phyloP scores from a whole-genome alignment of 2,888 invertebrate species.

The Oscheius sp. region DNA sequence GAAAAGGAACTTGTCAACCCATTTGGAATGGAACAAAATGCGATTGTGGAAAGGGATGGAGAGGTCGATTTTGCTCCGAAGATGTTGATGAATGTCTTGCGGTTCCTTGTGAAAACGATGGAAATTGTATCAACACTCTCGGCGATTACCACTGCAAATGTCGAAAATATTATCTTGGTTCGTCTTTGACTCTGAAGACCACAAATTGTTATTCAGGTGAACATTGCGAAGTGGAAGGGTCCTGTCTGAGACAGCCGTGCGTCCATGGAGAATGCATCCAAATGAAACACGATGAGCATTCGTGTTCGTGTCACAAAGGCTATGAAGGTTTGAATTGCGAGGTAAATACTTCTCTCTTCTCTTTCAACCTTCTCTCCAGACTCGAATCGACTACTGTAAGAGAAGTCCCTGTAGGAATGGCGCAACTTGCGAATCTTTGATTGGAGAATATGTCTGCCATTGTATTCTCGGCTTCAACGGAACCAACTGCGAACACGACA shows the following conservation, averaged over 20 bases:
- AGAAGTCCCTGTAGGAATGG: constrained; percentile 71
- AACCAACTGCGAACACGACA: constrained; percentile 61
- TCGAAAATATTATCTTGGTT: constrained; percentile 56
- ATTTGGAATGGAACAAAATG: constrained; percentile 53
- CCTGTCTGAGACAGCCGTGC: constrained; percentile 52
- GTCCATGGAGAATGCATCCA: constrained; percentile 57
- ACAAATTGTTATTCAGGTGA: constrained; percentile 35
- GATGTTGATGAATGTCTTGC: constrained; percentile 40
- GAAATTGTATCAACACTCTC: constrained; percentile 77
- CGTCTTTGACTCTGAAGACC: neutral
- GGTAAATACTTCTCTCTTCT: too few relatives aligned
- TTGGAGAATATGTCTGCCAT: constrained; percentile 76
- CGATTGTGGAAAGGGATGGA: constrained; percentile 38
- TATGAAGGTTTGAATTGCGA: constrained; percentile 52
- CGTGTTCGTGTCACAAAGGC: constrained; percentile 54
- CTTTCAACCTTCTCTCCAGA: constrained; percentile 35
- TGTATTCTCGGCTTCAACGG: constrained; percentile 64
- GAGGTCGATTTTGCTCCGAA: constrained; percentile 39
- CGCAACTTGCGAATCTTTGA: constrained; percentile 82
- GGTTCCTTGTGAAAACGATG: constrained; percentile 83
- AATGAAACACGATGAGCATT: constrained; percentile 47
- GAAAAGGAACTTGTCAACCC: constrained; percentile 41
- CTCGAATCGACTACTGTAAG: constrained; percentile 62
- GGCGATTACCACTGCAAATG: constrained; percentile 54
- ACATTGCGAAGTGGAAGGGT: constrained; percentile 56